These are phyloP conservation scores for roundworm (Caenorhabditis elegans) DNA, from an alignment of 1,140 invertebrate species.

Conservation along the genomic window DNA sequence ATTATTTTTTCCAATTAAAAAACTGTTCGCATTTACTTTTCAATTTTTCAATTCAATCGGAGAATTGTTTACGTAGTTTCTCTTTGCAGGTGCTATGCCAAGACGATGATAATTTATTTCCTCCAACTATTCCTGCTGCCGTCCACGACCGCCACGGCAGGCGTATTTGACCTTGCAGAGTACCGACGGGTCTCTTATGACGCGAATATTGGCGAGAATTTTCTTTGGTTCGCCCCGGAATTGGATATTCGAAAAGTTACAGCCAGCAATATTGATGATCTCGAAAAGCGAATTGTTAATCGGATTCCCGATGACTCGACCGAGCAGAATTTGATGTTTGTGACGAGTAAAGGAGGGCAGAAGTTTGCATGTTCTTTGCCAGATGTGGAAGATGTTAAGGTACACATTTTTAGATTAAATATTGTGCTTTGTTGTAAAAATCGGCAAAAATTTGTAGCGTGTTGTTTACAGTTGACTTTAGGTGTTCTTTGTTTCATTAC, in stretches of 20 bases:
- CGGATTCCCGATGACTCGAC: not conserved
- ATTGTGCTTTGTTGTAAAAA: too few relatives aligned
- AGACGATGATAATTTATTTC: not conserved
- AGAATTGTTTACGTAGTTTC: too few relatives aligned
- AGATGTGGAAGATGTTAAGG: not conserved
- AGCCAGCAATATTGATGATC: not conserved
- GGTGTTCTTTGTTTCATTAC: too few relatives aligned
- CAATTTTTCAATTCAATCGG: too few relatives aligned
- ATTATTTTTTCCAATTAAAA: too few relatives aligned
- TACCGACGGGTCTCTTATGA: constrained; percentile 22
- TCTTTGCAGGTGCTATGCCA: not conserved
- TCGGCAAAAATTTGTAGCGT: too few relatives aligned
- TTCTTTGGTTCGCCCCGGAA: not conserved
- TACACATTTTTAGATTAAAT: too few relatives aligned
- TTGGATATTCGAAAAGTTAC: not conserved
- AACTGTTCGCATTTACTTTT: too few relatives aligned
- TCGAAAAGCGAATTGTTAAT: not conserved
- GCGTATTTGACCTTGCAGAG: constrained; percentile 13
- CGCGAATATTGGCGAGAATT: not conserved
- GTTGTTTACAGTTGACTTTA: too few relatives aligned
- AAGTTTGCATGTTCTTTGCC: not conserved
- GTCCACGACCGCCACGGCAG: not conserved
- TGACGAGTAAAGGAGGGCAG: not conserved
- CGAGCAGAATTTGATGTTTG: not conserved
- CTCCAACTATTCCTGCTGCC: not conserved